These are phyloP conservation scores for Koerneria pararmatus DNA, from an alignment of 2,888 invertebrate species.

Conservation along the genomic window DNA sequence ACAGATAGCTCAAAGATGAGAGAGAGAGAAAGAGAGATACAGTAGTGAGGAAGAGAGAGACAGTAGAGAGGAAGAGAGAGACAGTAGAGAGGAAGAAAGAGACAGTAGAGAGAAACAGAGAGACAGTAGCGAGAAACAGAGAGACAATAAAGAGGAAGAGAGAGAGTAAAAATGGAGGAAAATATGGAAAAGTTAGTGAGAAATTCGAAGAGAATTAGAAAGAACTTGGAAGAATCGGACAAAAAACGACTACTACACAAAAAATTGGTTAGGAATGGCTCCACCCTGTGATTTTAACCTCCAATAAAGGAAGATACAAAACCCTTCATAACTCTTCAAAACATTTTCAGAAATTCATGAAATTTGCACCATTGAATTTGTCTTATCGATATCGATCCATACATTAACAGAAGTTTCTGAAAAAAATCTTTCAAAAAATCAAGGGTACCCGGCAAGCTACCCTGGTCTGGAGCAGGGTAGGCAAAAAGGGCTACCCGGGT, in stretches of 20 bases:
- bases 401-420: no score
- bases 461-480: no score
- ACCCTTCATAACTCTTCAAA: no score
- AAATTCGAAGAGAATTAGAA: slow-evolving; percentile 12
- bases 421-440: no score
- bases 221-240: neutral
- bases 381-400: no score
- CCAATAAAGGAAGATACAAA: no score
- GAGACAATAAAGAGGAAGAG: neutral
- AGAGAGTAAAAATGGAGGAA: slow-evolving; percentile 15
- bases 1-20: neutral
- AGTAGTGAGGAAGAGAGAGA: slow-evolving; percentile 21
- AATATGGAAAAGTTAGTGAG: slow-evolving; percentile 10
- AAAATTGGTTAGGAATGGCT: slow-evolving; percentile 13
- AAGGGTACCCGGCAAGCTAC: no score
- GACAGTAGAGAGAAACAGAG: slow-evolving; percentile 13
- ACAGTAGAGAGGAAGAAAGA: slow-evolving; percentile 16
- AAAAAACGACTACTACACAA: neutral
- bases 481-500: no score
- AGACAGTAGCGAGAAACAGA: neutral
- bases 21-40: slow-evolving; percentile 3
- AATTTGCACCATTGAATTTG: no score
- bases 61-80: slow-evolving; percentile 18
- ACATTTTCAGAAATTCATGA: no score
- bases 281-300: no score